A percentile compares a stretch with the other conserved stretches of the same genome.
Conservation (phyloP, 2,888 invertebrate genomes). For the Dasypolia templi region DNA sequence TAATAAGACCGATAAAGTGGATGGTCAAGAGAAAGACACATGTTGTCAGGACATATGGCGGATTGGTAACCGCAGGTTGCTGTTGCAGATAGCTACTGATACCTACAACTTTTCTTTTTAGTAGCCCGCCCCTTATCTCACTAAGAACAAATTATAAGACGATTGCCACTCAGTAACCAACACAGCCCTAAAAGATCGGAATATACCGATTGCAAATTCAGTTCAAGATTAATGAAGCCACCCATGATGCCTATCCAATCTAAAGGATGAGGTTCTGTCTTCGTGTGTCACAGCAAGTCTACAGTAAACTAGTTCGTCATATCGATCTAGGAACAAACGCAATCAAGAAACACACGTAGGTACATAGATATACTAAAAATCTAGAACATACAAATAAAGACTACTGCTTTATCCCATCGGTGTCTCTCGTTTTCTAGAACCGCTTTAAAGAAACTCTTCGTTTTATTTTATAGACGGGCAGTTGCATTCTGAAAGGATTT, state of each 20-base stretch:
- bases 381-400: conserved; percentile 31
- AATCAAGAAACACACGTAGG: conserved; percentile 29
- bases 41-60: not conserved
- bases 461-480: not conserved
- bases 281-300: conserved; percentile 20
- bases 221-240: conserved; percentile 30
- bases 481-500: conserved; percentile 1
- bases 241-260: conserved; percentile 32
- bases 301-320: conserved; percentile 33
- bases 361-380: not conserved
- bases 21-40: not conserved
- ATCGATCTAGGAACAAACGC: conserved; percentile 33
- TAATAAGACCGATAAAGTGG: not conserved
- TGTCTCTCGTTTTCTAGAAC: not conserved
- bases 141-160: not conserved
- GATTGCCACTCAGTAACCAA: not conserved
- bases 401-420: too few species aligned
- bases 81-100: not conserved
- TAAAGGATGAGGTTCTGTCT: conserved; percentile 20
- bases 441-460: not conserved
- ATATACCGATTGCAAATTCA: not conserved
- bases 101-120: not conserved
- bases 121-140: not conserved
- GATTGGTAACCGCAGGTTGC: not conserved
- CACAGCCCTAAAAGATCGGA: not conserved